phyloP scores from a whole-genome alignment of 2,888 invertebrate species.

The Hypolimnas misippus region DNA sequence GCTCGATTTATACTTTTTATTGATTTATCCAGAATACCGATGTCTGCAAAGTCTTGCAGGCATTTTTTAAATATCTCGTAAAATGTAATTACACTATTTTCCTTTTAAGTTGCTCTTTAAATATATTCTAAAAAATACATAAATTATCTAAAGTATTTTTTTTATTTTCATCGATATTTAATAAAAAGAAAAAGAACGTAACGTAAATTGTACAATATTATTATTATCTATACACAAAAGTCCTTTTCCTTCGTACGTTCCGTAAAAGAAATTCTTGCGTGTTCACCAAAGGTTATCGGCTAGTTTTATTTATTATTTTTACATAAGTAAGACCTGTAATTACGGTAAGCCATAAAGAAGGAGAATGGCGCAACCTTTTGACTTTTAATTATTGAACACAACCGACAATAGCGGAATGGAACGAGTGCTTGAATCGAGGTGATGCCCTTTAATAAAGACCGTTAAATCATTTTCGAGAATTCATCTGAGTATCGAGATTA shows the following conservation, averaged over 20 bases:
- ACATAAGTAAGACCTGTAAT: slow-evolving; percentile 54
- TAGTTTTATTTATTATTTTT: slow-evolving; percentile 12
- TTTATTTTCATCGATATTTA: neutral
- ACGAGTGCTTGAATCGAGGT: slow-evolving; percentile 48
- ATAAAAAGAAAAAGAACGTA: too few relatives aligned
- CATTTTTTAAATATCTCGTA: neutral
- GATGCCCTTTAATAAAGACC: slow-evolving; percentile 68
- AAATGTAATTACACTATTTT: neutral
- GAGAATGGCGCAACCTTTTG: slow-evolving; percentile 62
- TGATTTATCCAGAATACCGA: neutral
- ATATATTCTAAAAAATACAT: neutral
- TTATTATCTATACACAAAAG: neutral
- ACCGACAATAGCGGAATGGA: slow-evolving; percentile 50
- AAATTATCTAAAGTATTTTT: neutral
- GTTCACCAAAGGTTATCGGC: slow-evolving; percentile 2
- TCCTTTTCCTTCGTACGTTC: neutral
- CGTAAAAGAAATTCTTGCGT: slow-evolving; percentile 4
- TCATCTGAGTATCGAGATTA: slow-evolving; percentile 28
- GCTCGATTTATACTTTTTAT: neutral
- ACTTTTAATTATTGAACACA: slow-evolving; percentile 70
- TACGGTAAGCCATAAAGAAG: slow-evolving; percentile 64
- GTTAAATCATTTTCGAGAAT: slow-evolving; percentile 61
- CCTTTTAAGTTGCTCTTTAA: too few relatives aligned
- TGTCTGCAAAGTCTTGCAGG: neutral
- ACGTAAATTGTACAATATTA: too few relatives aligned